Evolutionary conservation across 1,140 invertebrate genomes (phyloP), one percentile per base, ranked within the genome.

Genomic region (Aplysia californica): DNA sequence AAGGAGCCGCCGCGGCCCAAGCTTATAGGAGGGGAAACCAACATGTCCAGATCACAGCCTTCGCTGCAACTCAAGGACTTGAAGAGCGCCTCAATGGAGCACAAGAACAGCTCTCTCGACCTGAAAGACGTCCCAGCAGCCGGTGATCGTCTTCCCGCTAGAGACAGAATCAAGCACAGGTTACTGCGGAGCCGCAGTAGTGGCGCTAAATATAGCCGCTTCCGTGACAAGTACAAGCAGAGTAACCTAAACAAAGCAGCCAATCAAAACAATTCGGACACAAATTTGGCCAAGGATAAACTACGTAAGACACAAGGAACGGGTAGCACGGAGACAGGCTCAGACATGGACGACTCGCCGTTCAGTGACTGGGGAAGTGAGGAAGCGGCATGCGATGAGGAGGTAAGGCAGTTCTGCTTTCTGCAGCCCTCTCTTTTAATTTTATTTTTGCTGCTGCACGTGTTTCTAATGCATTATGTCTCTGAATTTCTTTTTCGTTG

Each of bases 371-470:
- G 85, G 85, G 79, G 82, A 21, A 83, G 80, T 58, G 82, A 84
- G 58, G 85, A 86, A 55, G 82, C 79, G 39, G 85, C 80, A 3
- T 86, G 85, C 79, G 85, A 86, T 67, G 79, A 81, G 59, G 85
- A 86, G 61, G 85, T 86, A 31, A 82, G 82, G 35, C 80, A 79
- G 56, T 85, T 86, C 55, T n/a, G n/a, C n/a, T n/a, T n/a, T n/a
- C n/a, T n/a, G n/a, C n/a, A n/a, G n/a, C n/a, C n/a, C n/a, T n/a
- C n/a, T n/a, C n/a, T n/a, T n/a, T n/a, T n/a, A n/a, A n/a, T n/a
- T n/a, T n/a, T n/a, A n/a, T n/a, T n/a, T n/a, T n/a, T n/a, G n/a
- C n/a, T n/a, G n/a, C n/a, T n/a, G n/a, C n/a, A n/a, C n/a, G n/a
- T n/a, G n/a, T n/a, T n/a, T n/a, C n/a, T n/a, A n/a, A n/a, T n/a